These are phyloP conservation scores for Mionectes macconnelli DNA, from an alignment of 2,113 vertebrate species.

Conservation along the genomic window DNA sequence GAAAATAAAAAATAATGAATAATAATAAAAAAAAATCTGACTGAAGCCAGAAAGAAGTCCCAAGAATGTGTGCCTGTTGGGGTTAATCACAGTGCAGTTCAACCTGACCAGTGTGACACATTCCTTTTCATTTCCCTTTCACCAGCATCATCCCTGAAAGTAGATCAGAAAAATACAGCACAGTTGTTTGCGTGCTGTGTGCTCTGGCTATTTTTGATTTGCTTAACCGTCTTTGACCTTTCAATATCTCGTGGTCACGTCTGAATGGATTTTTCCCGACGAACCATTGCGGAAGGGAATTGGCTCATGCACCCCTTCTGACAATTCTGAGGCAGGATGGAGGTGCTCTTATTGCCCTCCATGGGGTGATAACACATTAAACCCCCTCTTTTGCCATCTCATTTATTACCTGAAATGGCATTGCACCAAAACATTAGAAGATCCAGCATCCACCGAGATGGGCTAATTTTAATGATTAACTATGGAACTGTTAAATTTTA, in stretches of 20 bases:
- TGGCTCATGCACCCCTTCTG: not conserved
- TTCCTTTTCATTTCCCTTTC: not conserved
- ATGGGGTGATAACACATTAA: slow-evolving; percentile 27
- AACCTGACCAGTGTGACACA: not conserved
- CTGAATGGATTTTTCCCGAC: not conserved
- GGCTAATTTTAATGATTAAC: slow-evolving; percentile 77
- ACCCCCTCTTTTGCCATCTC: slow-evolving; percentile 55
- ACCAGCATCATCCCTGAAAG: not conserved
- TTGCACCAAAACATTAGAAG: slow-evolving; percentile 48
- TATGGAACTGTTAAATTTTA: slow-evolving; percentile 72
- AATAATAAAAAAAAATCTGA: not conserved
- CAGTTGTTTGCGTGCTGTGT: not conserved
- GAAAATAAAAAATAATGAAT: not conserved
- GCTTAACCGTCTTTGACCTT: slow-evolving; percentile 27
- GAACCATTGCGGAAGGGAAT: not conserved
- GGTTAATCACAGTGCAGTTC: not conserved
- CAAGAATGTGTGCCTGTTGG: not conserved
- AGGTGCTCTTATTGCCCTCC: slow-evolving; percentile 14
- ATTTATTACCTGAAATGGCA: slow-evolving; percentile 70
- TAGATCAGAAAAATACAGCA: not conserved
- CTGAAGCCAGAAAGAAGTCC: not conserved
- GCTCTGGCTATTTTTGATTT: not conserved
- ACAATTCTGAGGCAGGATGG: not conserved
- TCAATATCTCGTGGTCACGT: not conserved
- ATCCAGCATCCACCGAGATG: slow-evolving; percentile 48